Evolutionary conservation across 2,797 vertebrate species (phyloP).

Genomic region (Sebastes baramenuke): DNA sequence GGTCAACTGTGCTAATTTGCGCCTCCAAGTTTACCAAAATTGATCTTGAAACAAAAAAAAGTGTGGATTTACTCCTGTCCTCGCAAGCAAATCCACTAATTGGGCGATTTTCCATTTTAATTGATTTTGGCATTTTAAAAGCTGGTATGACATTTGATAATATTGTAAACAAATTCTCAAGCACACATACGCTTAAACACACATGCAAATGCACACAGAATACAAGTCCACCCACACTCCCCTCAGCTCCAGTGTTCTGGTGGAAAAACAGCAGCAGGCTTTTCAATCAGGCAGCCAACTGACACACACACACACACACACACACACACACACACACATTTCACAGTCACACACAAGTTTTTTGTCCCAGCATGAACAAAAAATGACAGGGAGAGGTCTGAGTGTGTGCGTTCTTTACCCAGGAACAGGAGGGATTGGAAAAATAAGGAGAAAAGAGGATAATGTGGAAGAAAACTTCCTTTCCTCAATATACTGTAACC

Average conservation of each 20-base stretch:
- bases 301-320: neutral
- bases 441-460: neutral
- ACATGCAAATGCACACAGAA: neutral
- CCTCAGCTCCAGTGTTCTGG: neutral
- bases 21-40: neutral
- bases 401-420: neutral
- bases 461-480: neutral
- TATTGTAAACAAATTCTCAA: neutral
- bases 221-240: neutral
- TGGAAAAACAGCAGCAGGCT: slow-evolving; percentile 41
- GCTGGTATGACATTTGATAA: neutral
- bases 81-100: neutral
- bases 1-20: no score
- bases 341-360: neutral
- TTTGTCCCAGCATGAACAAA: neutral
- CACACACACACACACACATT: neutral
- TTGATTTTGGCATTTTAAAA: neutral
- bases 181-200: neutral
- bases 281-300: slow-evolving; percentile 29
- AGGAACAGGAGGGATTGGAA: neutral
- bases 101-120: neutral
- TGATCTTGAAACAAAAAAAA: neutral
- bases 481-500: neutral
- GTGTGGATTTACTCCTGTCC: neutral
- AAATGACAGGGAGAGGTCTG: neutral